These are phyloP conservation scores for Mayetiola destructor DNA, from an alignment of 2,888 invertebrate species.

Conservation along the genomic window DNA sequence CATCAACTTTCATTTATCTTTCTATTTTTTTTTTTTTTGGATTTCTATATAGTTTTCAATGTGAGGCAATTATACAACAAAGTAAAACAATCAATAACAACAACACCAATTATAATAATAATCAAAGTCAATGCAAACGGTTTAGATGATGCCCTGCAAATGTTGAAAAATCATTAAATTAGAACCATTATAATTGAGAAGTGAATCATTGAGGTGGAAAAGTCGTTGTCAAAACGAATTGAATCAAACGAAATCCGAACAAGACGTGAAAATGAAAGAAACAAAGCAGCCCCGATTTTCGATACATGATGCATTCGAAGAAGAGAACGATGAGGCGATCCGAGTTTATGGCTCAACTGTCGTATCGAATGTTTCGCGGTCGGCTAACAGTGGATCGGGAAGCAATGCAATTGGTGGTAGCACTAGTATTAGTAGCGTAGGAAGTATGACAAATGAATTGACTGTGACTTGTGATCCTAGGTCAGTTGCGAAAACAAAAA, in stretches of 20 bases:
- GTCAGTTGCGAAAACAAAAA: not conserved
- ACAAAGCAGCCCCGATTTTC: conserved; percentile 52
- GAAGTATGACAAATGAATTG: not conserved
- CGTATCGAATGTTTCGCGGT: conserved; percentile 49
- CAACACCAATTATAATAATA: too few species aligned
- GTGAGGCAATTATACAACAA: too few species aligned
- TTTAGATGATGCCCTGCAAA: too few species aligned
- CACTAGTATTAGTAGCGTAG: not conserved
- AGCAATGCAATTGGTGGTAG: not conserved
- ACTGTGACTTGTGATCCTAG: conserved; percentile 6
- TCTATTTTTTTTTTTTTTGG: too few species aligned
- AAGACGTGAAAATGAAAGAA: conserved; percentile 8
- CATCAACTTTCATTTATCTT: too few species aligned
- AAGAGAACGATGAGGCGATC: conserved; percentile 70
- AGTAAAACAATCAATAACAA: too few species aligned
- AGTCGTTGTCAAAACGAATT: not conserved
- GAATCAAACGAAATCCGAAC: not conserved
- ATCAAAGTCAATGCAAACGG: too few species aligned
- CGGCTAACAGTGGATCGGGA: conserved; percentile 32
- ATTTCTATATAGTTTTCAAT: too few species aligned
- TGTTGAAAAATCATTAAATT: too few species aligned
- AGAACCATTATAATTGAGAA: too few species aligned
- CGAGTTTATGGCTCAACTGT: conserved; percentile 66
- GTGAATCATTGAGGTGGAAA: not conserved
- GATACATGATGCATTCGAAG: conserved; percentile 73